Evolutionary conservation across 92 coral and sea anemone species (phyloP).

Genomic region (Epizoanthus scotinus): DNA sequence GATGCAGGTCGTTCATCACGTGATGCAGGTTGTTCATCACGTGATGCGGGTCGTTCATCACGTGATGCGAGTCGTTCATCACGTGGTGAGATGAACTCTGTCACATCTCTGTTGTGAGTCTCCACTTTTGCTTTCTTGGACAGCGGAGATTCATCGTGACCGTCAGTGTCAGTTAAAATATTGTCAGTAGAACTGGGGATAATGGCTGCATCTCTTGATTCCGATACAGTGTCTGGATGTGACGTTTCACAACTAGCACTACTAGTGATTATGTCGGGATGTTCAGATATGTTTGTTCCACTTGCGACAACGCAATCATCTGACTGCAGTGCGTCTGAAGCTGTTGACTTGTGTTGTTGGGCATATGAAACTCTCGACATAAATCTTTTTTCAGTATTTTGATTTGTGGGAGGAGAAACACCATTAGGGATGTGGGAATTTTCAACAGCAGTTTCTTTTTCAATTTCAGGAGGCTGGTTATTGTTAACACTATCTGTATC

Average conservation of each 20-base stretch:
- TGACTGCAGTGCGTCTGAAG: not conserved
- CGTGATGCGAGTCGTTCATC: not conserved
- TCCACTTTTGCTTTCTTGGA: conserved; percentile 9
- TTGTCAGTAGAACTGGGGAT: not conserved
- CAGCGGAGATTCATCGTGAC: not conserved
- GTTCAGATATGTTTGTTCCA: not conserved
- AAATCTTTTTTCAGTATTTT: not conserved
- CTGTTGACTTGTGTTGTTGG: not conserved
- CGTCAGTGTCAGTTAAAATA: not conserved
- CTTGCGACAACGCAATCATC: not conserved
- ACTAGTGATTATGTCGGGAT: not conserved
- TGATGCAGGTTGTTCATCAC: too few relatives aligned
- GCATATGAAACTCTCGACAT: not conserved
- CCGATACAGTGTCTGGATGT: not conserved
- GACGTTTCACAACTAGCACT: not conserved
- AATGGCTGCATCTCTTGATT: not conserved
- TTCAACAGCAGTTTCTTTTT: not conserved
- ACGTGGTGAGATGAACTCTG: not conserved
- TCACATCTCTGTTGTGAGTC: not conserved
- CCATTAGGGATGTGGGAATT: not conserved
- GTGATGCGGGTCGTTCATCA: too few relatives aligned
- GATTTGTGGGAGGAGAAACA: not conserved
- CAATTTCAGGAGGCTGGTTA: not conserved
- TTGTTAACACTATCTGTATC: not conserved
- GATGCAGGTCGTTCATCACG: not conserved